phyloP scores from a whole-genome alignment of 2,888 invertebrate genomes.

The Cryptocheilus praepositus region DNA sequence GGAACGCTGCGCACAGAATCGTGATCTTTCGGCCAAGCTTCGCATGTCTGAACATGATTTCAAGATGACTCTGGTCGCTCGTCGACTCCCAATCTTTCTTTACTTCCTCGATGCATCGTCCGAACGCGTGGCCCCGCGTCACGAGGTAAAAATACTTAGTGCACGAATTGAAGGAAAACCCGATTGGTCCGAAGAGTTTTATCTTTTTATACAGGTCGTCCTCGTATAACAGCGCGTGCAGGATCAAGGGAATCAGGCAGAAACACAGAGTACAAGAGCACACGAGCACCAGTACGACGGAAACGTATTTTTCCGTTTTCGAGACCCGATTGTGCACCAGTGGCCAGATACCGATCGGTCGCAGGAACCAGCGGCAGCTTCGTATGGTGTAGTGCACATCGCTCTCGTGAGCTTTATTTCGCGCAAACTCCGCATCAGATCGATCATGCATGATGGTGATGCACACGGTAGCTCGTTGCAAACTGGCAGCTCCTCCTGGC shows the following conservation, averaged over 20 bases:
- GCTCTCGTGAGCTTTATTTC: constrained; percentile 25
- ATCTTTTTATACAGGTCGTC: constrained; percentile 18
- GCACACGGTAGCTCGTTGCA: constrained; percentile 3
- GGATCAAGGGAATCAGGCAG: constrained; percentile 32
- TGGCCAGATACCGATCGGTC: constrained; percentile 59
- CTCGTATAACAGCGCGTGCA: constrained; percentile 17
- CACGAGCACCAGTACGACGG: constrained; percentile 4
- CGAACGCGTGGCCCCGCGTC: constrained; percentile 9
- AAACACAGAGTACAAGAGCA: constrained; percentile 15
- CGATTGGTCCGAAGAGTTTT: constrained; percentile 48
- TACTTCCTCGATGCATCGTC: constrained; percentile 45
- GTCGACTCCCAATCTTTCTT: constrained; percentile 49
- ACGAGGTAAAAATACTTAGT: constrained; percentile 51
- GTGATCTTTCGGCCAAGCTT: constrained; percentile 46
- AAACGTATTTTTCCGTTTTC: constrained; percentile 6
- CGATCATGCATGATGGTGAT: constrained; percentile 30
- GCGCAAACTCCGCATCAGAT: background rate
- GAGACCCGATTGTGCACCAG: constrained; percentile 18
- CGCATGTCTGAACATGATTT: constrained; percentile 49
- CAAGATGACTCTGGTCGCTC: constrained; percentile 13
- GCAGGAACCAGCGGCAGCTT: constrained; percentile 56
- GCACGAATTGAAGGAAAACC: constrained; percentile 45
- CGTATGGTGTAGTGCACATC: constrained; percentile 46
- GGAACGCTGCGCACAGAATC: constrained; percentile 32
- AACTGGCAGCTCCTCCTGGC: constrained; percentile 33